Evolutionary conservation across 1,140 invertebrate species (phyloP), one percentile per base, ranked within the genome.

Genomic region (Drosophila leontia): DNA sequence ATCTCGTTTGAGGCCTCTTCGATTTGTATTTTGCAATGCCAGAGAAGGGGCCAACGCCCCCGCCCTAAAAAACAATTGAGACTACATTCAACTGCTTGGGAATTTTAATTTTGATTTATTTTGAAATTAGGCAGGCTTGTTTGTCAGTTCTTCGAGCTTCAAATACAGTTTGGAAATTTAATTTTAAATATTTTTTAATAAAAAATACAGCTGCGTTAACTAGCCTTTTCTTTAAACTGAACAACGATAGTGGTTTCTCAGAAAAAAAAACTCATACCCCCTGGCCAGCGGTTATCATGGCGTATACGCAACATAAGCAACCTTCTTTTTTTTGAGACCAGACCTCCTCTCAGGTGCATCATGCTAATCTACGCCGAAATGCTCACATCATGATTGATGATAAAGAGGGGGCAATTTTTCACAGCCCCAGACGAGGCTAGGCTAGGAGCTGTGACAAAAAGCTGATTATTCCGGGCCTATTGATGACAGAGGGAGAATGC

Each of bases 401-500:
- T 41, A 63, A 65, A 63, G 55, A 61, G 58, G 65, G 13, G 53
- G 48, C 32, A 34, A 83, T 82, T 84, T 84, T 58, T 84, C 75
- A 69, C 51, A 48, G 62, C 17, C 48, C 35, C 55, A 34, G 26
- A 59, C 55, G 61, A 67, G 58, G 58, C 56, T 51, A 47, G 29
- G 29, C 29, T 51, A 39, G 29, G 13, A 51, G 69, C 12, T 15
- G 29, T 32, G 34, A 63, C 55, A 63, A 86, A 79, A 83, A 83
- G 53, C 61, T 51, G 48, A 77, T 58, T 61, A 74, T 70, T 78
- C 72, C 63, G 82, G 79, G 84, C 83, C 63, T 78, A 84, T 88
- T 74, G 72, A 87, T 87, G 80, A 78, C 82, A 68, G 62, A 37
- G 57, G 34, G 67, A 84, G 82, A 80, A 77, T 80, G 64, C 51